These are phyloP conservation scores for Conomelus anceps DNA, from an alignment of 2,888 invertebrate genomes.

Conservation along the genomic window DNA sequence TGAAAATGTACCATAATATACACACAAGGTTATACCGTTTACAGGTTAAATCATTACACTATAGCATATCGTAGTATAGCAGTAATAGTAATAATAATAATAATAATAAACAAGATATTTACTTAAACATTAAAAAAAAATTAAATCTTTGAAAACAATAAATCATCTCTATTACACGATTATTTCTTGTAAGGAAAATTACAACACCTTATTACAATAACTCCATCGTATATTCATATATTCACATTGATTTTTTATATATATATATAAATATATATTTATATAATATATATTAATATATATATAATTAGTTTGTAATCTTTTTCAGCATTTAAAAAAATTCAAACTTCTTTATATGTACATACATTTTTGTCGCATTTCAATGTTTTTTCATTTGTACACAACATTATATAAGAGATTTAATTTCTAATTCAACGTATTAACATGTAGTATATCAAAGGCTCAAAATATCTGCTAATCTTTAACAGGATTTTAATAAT, in stretches of 20 bases:
- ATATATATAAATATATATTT: not conserved
- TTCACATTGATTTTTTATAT: not conserved
- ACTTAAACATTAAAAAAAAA: not conserved
- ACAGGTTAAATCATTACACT: not conserved
- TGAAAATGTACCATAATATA: not conserved
- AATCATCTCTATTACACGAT: not conserved
- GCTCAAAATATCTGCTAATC: not conserved
- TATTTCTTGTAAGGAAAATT: not conserved
- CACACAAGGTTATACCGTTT: not conserved
- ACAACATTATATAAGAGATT: not conserved
- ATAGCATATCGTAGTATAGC: not conserved
- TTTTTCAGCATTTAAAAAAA: not conserved
- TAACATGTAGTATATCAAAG: not conserved
- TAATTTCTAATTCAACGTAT: not conserved
- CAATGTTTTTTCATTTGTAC: not conserved
- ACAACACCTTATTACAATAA: not conserved
- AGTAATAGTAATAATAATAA: not conserved
- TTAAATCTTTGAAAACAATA: not conserved
- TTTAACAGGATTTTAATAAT: not conserved
- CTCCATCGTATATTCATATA: not conserved
- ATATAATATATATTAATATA: not conserved
- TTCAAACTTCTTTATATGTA: not conserved
- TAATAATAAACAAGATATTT: not conserved
- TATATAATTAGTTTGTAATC: not conserved
- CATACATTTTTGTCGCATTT: not conserved